Percentiles rank a stretch among this genome's conserved stretches.
These are phyloP conservation scores for Eurytoma adleriae DNA, from an alignment of 2,888 invertebrate species.

Conservation along the genomic window DNA sequence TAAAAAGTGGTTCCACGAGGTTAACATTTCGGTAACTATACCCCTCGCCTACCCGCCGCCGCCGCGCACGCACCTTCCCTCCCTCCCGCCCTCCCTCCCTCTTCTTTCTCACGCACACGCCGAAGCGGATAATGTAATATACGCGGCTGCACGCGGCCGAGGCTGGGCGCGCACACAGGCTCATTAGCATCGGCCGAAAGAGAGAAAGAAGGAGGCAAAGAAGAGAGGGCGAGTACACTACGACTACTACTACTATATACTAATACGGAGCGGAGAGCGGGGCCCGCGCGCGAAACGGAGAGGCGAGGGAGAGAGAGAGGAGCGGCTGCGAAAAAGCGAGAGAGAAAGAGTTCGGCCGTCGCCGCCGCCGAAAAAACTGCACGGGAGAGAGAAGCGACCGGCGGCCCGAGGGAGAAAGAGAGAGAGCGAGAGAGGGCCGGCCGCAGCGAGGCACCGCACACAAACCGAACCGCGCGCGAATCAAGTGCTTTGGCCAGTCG, in stretches of 20 bases:
- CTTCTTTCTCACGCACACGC: conserved; percentile 54
- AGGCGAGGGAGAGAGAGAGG: conserved; percentile 42
- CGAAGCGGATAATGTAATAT: conserved; percentile 49
- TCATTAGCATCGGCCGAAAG: conserved; percentile 61
- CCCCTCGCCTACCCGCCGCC: conserved; percentile 72
- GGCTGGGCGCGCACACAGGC: conserved; percentile 61
- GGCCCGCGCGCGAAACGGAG: conserved; percentile 29
- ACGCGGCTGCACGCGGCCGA: conserved; percentile 57
- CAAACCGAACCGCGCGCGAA: conserved; percentile 57
- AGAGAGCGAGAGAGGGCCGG: conserved; percentile 33
- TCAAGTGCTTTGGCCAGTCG: conserved; percentile 76
- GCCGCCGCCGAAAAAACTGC: conserved; percentile 73
- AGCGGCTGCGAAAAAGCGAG: conserved; percentile 38
- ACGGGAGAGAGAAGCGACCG: conserved; percentile 71
- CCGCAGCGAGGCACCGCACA: conserved; percentile 33
- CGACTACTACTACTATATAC: conserved; percentile 49
- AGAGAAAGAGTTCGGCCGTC: conserved; percentile 55
- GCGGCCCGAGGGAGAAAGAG: conserved; percentile 2
- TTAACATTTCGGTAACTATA: conserved; percentile 78
- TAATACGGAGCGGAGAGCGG: conserved; percentile 50
- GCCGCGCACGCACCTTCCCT: conserved; percentile 56
- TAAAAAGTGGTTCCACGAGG: conserved; percentile 82
- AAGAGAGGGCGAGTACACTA: conserved; percentile 53
- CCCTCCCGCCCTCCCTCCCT: conserved; percentile 37
- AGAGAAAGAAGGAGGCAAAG: conserved; percentile 56